A percentile compares a stretch with the other conserved stretches of the same genome.
phyloP scores from a whole-genome alignment of 2,888 invertebrate species.

The Drosophila cognata region DNA sequence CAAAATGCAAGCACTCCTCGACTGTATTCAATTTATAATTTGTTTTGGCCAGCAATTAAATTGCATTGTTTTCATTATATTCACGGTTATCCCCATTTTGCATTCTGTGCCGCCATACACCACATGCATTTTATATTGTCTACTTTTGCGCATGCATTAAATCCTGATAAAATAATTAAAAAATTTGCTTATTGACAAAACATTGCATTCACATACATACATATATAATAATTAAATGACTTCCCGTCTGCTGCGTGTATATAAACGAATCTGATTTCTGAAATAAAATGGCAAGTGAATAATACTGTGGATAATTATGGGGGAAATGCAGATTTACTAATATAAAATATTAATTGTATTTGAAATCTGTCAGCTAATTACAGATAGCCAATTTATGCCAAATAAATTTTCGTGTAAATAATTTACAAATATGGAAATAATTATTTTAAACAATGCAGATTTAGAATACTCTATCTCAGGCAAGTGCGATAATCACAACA shows the following conservation, averaged over 20 bases:
- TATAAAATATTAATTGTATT: too few relatives aligned
- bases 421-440: background rate
- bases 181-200: background rate
- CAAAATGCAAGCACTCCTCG: too few relatives aligned
- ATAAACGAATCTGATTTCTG: background rate
- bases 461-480: background rate
- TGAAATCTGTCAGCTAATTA: background rate
- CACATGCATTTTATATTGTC: background rate
- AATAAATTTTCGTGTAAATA: background rate
- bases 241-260: background rate
- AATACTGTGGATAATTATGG: background rate
- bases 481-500: background rate
- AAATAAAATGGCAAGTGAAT: background rate
- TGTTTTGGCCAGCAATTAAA: background rate
- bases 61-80: background rate
- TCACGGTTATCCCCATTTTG: background rate
- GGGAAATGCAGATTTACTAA: background rate
- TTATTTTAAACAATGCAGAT: background rate
- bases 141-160: slow-evolving; percentile 15
- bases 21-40: background rate
- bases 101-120: background rate
- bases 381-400: background rate
- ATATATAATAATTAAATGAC: background rate
- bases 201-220: background rate
- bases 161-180: background rate